Conservation (phyloP, 2,113 vertebrate species). For the Oncorhynchus clarkii region DNA sequence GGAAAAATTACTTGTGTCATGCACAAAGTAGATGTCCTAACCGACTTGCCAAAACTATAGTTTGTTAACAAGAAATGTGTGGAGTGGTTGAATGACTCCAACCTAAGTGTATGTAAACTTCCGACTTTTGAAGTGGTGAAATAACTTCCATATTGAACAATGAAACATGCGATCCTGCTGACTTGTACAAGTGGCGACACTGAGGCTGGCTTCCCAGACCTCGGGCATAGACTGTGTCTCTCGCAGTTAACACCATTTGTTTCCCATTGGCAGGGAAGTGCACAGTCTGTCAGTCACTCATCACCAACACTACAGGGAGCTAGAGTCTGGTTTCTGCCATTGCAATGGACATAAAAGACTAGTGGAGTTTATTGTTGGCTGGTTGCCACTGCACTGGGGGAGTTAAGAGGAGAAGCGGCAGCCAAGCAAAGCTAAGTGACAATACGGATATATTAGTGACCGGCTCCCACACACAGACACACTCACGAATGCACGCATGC, state of each 20-base stretch:
- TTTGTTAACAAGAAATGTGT: too few relatives aligned
- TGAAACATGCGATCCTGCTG: conserved; percentile 19
- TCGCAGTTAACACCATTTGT: conserved; percentile 29
- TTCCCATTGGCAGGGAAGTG: conserved; percentile 33
- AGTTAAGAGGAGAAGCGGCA: neutral
- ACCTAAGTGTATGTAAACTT: too few relatives aligned
- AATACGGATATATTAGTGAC: neutral
- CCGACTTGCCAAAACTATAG: too few relatives aligned
- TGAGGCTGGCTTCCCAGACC: neutral
- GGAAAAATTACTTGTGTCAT: too few relatives aligned
- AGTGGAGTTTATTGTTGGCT: conserved; percentile 22
- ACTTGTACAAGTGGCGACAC: neutral
- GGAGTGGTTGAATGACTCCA: too few relatives aligned
- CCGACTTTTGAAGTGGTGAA: neutral
- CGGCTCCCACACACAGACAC: neutral
- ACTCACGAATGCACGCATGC: neutral
- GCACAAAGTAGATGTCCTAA: too few relatives aligned
- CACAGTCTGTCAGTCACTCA: conserved; percentile 34
- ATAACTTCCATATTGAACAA: neutral
- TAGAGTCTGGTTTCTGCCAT: conserved; percentile 15
- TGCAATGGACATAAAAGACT: conserved; percentile 15
- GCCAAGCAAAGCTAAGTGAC: conserved; percentile 14
- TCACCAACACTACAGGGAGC: conserved; percentile 35
- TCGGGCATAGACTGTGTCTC: conserved; percentile 7
- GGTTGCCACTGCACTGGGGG: neutral